A percentile compares a stretch with the other conserved stretches of the same genome.
Conservation (phyloP, 1,140 invertebrate species). For the Paralvinella palmiformis region DNA sequence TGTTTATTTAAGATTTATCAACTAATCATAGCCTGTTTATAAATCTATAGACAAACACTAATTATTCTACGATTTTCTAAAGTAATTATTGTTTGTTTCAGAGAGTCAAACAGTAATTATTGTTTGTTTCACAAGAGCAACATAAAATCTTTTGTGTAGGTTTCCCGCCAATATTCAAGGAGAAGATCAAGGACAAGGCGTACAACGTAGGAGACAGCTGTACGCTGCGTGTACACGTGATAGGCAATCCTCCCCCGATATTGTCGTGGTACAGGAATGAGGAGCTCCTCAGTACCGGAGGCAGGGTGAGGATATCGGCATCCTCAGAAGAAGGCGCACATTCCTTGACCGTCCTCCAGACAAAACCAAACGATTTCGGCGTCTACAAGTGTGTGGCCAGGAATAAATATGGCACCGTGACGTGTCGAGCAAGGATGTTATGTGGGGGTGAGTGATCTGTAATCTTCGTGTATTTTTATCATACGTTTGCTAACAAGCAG, state of each 20-base stretch:
- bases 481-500: too few species aligned
- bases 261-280: constrained; percentile 80
- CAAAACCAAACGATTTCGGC: constrained; percentile 60
- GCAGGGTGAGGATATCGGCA: constrained; percentile 25
- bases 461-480: too few species aligned
- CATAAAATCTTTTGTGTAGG: too few species aligned
- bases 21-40: too few species aligned
- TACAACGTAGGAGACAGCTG: constrained; percentile 72
- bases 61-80: too few species aligned
- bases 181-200: constrained; percentile 47
- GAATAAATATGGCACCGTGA: constrained; percentile 50
- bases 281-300: constrained; percentile 42
- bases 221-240: constrained; percentile 74
- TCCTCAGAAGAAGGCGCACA: constrained; percentile 59
- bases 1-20: too few species aligned
- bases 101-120: too few species aligned
- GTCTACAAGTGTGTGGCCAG: constrained; percentile 92
- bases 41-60: too few species aligned
- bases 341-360: constrained; percentile 51
- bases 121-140: too few species aligned
- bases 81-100: too few species aligned
- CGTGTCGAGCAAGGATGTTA: constrained; percentile 52
- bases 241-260: constrained; percentile 79
- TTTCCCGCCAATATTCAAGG: constrained; percentile 18
- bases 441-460: constrained; percentile 47